Base-by-base conservation (phyloP, 1,140 invertebrate genomes). In the Proales similis region DNA sequence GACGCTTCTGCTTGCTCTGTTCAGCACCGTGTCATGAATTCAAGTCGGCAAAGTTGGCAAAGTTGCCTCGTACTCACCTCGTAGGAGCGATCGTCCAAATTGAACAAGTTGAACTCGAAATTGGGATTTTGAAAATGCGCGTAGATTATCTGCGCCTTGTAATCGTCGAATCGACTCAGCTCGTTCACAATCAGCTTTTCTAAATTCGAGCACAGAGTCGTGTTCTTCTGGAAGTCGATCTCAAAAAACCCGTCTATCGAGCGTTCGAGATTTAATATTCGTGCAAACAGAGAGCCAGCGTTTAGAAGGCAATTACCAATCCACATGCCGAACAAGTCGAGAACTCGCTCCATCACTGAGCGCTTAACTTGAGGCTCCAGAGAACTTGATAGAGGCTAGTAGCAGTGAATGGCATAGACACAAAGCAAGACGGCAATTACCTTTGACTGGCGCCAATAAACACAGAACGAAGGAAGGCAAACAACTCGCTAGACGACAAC, bases 61-160 rank as follows among this genome's bases (percentile, higher is more conserved):
- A n/a, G n/a, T n/a, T n/a, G n/a, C n/a, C n/a, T n/a, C n/a, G n/a
- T n/a, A n/a, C n/a, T n/a, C n/a, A n/a, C n/a, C n/a, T n/a, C n/a
- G n/a, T n/a, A n/a, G n/a, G n/a, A n/a, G n/a, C n/a, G n/a, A n/a
- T n/a, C n/a, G n/a, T n/a, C n/a, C n/a, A n/a, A n/a, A n/a, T n/a
- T n/a, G 45, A 57, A 57, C 20, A 57, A 42, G 45, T 42, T 42
- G 32, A 57, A 57, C 32, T 57, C 51, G 20, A 57, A 19, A 12
- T 57, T 57, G 7, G 51, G 51, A 57, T n/a, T 42, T 24, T 57
- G 51, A 42, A 57, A 17, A 0, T 42, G 11, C 12, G 27, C 20
- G 1, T 14, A 42, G 4, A 57, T 17, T 14, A 42, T 14, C 22
- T 57, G 14, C 4, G 39, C 14, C 20, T 57, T 57, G 19, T 39